Evolutionary conservation across 2,113 vertebrate genomes (phyloP).

Genomic region (Gadus chalcogrammus): DNA sequence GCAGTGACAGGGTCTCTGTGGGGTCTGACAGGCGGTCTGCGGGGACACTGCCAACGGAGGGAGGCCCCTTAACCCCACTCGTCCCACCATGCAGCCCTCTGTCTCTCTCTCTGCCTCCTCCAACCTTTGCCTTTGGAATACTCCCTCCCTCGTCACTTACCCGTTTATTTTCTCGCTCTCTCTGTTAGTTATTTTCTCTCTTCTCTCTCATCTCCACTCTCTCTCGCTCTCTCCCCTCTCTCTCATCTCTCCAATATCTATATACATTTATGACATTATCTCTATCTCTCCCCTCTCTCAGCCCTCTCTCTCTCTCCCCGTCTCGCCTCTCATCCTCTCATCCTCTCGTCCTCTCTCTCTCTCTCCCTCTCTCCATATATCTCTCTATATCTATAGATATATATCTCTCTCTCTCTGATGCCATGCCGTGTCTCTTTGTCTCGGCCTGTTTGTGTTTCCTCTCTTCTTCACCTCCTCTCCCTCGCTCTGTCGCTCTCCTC

Average conservation of each 20-base stretch:
- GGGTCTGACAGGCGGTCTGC: constrained; percentile 57
- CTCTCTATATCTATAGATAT: constrained; percentile 11
- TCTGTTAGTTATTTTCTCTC: not conserved
- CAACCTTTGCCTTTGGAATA: not conserved
- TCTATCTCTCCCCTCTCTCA: not conserved
- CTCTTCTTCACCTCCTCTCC: constrained; percentile 23
- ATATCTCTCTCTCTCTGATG: too few relatives aligned
- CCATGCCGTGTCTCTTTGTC: too few relatives aligned
- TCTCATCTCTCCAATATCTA: constrained; percentile 28
- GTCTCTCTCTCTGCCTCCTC: constrained; percentile 4
- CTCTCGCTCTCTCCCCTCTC: not conserved
- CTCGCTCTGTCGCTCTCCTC: constrained; percentile 32
- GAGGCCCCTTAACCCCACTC: constrained; percentile 32
- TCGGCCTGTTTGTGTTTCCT: too few relatives aligned
- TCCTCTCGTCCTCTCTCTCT: too few relatives aligned
- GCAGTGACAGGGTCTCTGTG: constrained; percentile 40
- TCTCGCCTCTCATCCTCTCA: too few relatives aligned
- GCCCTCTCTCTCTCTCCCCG: too few relatives aligned
- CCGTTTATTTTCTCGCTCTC: not conserved
- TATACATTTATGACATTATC: not conserved
- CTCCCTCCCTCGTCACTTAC: not conserved
- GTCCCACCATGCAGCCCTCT: constrained; percentile 11
- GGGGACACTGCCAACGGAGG: constrained; percentile 37
- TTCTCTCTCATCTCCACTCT: not conserved
- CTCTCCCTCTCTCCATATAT: constrained; percentile 26